Base-by-base conservation (phyloP, 2,113 vertebrate genomes). In the Oostethus manadensis region DNA sequence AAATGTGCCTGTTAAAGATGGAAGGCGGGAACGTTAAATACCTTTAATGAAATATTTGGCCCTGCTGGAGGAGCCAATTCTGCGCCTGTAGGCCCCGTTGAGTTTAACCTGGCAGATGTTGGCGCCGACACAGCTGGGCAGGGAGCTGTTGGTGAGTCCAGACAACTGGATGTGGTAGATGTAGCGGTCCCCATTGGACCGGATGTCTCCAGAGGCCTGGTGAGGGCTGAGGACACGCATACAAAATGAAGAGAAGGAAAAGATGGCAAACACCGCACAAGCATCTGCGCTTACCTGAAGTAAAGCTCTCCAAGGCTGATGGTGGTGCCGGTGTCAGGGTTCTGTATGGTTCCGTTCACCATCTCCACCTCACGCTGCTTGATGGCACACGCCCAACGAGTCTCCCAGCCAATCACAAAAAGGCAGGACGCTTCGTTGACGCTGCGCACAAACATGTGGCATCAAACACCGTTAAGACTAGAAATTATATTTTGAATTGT, bases 101-200 rank as follows among this genome's bases (percentile, higher is more conserved):
- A 85, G 84, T 80, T 97, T 96, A 48, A 94, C 86, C 77, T 99
- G 97, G 74, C 97, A 99, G 76, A 99, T 89, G 60, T 84, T 97
- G 59, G 97, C 93, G 0, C 92, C 94, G 0, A 80, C 14, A 46
- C 97, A 99, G 0, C 58, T 66, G 0, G 70, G 15, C 42, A 88
- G 70, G 0, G 88, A 88, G 22, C 84, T 78, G 77, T 91, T 85
- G 8, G 76, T 90, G 76, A 95, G 93, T 62, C 94, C 92, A 0
- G 96, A 96, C 57, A 99, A 86, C 57, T 96, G 94, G 80, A 99
- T 94, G 76, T 98, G 90, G 71, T 99, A 99, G 6, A 90, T 53
- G 45, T 99, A 98, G 51, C 51, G 68, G 84, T 98, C 96, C 0
- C 93, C 93, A 0, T 96, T 97, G 15, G 87, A 8, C 1, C 96